Conservation (phyloP, 2,113 vertebrate genomes). For the Elachura formosa region DNA sequence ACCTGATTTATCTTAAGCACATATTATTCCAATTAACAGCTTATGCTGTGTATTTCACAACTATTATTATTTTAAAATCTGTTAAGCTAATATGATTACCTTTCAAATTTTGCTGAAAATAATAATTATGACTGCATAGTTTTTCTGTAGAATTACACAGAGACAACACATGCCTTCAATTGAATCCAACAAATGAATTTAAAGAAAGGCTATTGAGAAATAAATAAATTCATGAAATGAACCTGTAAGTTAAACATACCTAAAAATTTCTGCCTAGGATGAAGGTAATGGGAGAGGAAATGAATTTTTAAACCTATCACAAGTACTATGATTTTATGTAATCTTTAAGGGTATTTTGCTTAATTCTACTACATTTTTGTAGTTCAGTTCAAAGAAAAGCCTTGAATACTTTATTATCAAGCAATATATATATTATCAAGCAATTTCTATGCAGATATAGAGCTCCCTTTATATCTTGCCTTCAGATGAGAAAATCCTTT, state of each 20-base stretch:
- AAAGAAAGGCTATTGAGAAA: neutral
- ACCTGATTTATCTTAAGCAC: neutral
- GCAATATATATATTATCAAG: neutral
- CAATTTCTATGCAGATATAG: neutral
- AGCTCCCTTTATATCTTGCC: neutral
- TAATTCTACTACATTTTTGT: neutral
- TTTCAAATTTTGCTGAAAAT: neutral
- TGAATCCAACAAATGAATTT: neutral
- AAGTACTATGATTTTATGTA: neutral
- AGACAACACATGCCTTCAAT: neutral
- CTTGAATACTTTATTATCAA: neutral
- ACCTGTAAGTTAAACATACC: neutral
- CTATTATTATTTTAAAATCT: neutral
- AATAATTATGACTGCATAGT: neutral
- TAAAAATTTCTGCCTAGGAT: neutral
- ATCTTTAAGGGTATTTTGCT: neutral
- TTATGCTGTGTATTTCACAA: neutral
- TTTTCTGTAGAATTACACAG: neutral
- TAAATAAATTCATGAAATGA: neutral
- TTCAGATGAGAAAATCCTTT: neutral
- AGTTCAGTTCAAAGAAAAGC: neutral
- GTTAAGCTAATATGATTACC: neutral
- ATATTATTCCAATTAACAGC: conserved; percentile 3
- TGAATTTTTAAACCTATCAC: neutral
- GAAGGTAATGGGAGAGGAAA: neutral